Conservation (phyloP, 2,113 vertebrate genomes). For the Platichthys stellatus region DNA sequence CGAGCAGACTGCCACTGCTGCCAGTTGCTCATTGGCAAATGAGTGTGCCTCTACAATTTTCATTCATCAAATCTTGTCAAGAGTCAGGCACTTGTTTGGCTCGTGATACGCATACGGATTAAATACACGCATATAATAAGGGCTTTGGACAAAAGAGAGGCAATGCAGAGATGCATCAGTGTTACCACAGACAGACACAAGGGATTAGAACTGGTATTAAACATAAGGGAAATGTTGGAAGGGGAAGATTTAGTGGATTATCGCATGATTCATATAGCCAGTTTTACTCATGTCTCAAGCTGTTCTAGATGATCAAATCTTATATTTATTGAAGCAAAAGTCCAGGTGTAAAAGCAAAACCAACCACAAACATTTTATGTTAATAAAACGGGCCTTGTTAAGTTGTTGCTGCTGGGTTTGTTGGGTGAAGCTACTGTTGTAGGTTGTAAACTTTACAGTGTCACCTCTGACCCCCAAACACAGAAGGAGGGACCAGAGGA, state of each 20-base stretch:
- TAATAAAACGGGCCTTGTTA: background rate
- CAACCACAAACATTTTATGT: conserved; percentile 9
- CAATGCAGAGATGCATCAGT: conserved; percentile 52
- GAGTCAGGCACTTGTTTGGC: conserved; percentile 56
- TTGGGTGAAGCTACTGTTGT: conserved; percentile 55
- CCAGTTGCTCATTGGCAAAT: conserved; percentile 64
- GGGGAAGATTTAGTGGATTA: conserved; percentile 39
- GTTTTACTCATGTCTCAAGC: conserved; percentile 23
- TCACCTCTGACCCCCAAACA: conserved; percentile 62
- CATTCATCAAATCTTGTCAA: conserved; percentile 64
- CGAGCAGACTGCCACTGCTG: conserved; percentile 56
- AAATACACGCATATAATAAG: conserved; percentile 64
- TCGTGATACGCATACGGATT: conserved; percentile 71
- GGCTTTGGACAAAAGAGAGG: conserved; percentile 67
- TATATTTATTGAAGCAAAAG: background rate
- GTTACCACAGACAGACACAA: conserved; percentile 40
- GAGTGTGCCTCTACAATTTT: conserved; percentile 63
- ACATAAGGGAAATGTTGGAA: conserved; percentile 5
- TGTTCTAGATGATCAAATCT: conserved; percentile 4
- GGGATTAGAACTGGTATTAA: conserved; percentile 54
- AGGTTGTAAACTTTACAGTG: conserved; percentile 62
- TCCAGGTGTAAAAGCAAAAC: conserved; percentile 12
- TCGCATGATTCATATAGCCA: conserved; percentile 6
- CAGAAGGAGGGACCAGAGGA: conserved; percentile 15
- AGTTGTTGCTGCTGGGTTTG: conserved; percentile 26